A percentile compares a stretch with the other conserved stretches of the same genome.
Evolutionary conservation across 2,888 invertebrate species (phyloP).

Genomic region (Melinaea marsaeus): DNA sequence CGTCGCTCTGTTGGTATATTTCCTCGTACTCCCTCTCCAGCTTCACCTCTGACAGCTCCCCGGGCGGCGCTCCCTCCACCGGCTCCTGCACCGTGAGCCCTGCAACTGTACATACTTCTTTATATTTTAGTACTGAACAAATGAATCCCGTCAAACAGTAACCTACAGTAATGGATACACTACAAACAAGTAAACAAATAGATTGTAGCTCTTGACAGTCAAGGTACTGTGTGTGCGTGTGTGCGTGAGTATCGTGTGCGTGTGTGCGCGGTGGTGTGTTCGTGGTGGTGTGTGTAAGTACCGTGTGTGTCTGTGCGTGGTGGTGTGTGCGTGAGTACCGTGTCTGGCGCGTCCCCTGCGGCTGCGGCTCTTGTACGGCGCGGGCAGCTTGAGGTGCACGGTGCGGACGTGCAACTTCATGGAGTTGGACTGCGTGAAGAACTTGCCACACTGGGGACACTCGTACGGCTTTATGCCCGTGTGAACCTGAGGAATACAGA

Average conservation of each 20-base stretch:
- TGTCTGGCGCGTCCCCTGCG: conserved; percentile 19
- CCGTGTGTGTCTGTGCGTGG: not conserved
- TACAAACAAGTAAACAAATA: too few relatives aligned
- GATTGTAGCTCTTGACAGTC: too few relatives aligned
- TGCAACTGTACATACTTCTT: not conserved
- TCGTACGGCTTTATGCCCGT: conserved; percentile 57
- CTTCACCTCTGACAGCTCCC: conserved; percentile 25
- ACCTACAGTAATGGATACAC: not conserved
- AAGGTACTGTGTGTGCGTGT: not conserved
- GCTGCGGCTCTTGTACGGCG: conserved; percentile 49
- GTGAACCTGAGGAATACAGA: conserved; percentile 50
- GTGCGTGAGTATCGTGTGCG: not conserved
- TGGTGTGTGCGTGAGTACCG: not conserved
- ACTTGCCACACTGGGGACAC: conserved; percentile 54
- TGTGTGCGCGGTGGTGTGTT: too few relatives aligned
- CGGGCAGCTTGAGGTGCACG: conserved; percentile 55
- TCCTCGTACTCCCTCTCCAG: conserved; percentile 28
- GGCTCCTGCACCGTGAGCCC: conserved; percentile 12
- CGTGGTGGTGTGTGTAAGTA: not conserved
- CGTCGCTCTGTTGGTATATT: conserved; percentile 23
- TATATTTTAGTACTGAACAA: not conserved
- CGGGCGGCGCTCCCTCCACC: conserved; percentile 29
- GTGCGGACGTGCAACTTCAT: conserved; percentile 61
- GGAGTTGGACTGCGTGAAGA: conserved; percentile 59
- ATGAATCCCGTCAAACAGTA: not conserved